Evolutionary conservation across 1,140 invertebrate species (phyloP), one percentile per base, ranked within the genome.

Genomic region (Neoseiulus cucumeris): DNA sequence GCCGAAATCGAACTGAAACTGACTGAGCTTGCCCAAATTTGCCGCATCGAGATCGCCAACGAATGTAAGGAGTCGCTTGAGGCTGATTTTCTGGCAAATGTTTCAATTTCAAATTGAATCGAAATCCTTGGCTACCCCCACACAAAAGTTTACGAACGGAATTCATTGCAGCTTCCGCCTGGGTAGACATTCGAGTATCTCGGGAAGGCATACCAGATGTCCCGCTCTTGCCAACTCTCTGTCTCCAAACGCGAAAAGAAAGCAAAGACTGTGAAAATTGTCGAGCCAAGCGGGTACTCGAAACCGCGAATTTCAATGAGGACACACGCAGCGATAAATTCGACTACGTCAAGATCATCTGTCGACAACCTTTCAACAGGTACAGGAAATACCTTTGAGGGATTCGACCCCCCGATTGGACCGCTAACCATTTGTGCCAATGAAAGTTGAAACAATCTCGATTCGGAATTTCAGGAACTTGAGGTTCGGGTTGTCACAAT

Each of bases 361-460:
- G 51, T 20, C 14, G 51, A 20, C 51, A 59, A 25, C 51, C 51
- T 14, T 59, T 59, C 22, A 59, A 59, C 51, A 59, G 51, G 51
- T 59, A 18, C 14, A 20, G 4, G 33, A 39, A n/a, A n/a, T n/a
- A n/a, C n/a, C n/a, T n/a, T n/a, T n/a, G n/a, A n/a, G n/a, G n/a
- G n/a, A n/a, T n/a, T n/a, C n/a, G n/a, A n/a, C n/a, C n/a, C n/a
- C n/a, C n/a, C n/a, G n/a, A n/a, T n/a, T n/a, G n/a, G n/a, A n/a
- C n/a, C n/a, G n/a, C n/a, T n/a, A n/a, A n/a, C n/a, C n/a, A n/a
- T n/a, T n/a, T n/a, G n/a, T n/a, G n/a, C n/a, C n/a, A n/a, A n/a
- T n/a, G n/a, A n/a, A n/a, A n/a, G n/a, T n/a, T n/a, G n/a, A n/a
- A n/a, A n/a, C n/a, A n/a, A n/a, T n/a, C n/a, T n/a, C n/a, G n/a